Base-by-base conservation (phyloP, 2,797 vertebrate species). In the Psittacula derbiana region DNA sequence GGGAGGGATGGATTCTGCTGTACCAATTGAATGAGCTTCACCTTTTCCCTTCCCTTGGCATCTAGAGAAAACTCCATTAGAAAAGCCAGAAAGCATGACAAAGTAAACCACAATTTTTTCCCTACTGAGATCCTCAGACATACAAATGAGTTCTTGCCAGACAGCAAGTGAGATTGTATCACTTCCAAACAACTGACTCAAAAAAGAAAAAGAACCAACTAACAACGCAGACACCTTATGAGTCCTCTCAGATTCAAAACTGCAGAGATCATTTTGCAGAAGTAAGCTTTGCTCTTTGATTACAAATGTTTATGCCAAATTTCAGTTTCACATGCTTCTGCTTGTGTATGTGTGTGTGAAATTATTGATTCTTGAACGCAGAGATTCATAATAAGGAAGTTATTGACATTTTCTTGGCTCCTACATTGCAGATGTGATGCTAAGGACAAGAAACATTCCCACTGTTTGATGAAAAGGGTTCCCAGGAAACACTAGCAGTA, bases 301-400 rank as follows among this genome's bases (percentile, higher is more conserved):
- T 91, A 88, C 76, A 90, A 88, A 90, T 36, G 21, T 67, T 88
- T 75, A 62, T 75, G 82, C 58, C 87, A 91, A 79, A 93, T 81
- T 83, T 81, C 72, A 38, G 41, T 79, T 93, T 89, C 90, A 28
- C n/a, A 80, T 66, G 55, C 66, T 88, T 93, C 74, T 66, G 47
- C 83, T 55, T 70, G 18, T 85, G n/a, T 49, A 28, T 76, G 38
- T 62, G 43, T 58, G 40, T 79, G 62, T 81, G 78, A 93, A 86
- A 90, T 95, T 88, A 93, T 86, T 91, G 94, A 97, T 92, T 74
- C 64, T 83, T 75, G 73, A 86, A 94, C 86, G 41, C 28, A 70
- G 47, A 21, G 50, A 60, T 75, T 92, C 70, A 66, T 69, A 88
- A 72, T 80, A 79, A 55, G 6, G 1, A 36, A 75, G 65, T 60